Evolutionary conservation across 2,888 invertebrate species (phyloP).

Genomic region (Chaitophorus viminalis): DNA sequence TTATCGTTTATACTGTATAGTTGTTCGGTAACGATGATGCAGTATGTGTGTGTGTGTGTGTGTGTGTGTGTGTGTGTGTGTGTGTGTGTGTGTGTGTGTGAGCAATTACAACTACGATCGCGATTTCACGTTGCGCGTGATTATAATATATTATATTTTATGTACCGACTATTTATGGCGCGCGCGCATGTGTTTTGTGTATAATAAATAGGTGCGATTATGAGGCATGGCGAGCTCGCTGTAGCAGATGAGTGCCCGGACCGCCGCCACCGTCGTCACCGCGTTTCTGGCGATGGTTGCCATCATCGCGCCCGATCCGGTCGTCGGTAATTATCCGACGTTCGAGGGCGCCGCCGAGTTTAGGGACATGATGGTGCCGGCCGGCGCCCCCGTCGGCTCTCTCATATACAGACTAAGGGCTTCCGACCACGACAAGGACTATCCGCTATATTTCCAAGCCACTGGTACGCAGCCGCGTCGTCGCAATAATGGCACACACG

Average conservation of each 20-base stretch:
- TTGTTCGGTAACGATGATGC: background rate
- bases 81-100: background rate
- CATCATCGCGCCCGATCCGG: slow-evolving; percentile 64
- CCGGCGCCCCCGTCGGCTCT: slow-evolving; percentile 83
- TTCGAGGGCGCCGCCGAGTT: slow-evolving; percentile 87
- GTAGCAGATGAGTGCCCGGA: slow-evolving; percentile 46
- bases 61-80: background rate
- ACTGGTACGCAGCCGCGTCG: slow-evolving; percentile 66
- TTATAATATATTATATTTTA: too few species aligned
- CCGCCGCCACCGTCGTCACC: slow-evolving; percentile 1
- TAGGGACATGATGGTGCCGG: slow-evolving; percentile 83
- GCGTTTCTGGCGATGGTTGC: slow-evolving; percentile 44
- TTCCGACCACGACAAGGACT: slow-evolving; percentile 87
- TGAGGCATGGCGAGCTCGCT: slow-evolving; percentile 46
- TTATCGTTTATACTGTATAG: too few species aligned
- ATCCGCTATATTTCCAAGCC: slow-evolving; percentile 84
- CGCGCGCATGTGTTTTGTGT: background rate
- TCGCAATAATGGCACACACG: slow-evolving; percentile 69
- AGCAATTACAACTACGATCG: background rate
- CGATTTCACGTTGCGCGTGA: background rate
- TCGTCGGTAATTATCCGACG: slow-evolving; percentile 75
- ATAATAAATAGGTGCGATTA: slow-evolving; percentile 48
- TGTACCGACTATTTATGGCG: background rate
- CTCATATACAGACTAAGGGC: slow-evolving; percentile 89
- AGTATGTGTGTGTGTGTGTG: background rate